Conservation (phyloP, 2,113 vertebrate genomes). For the Nesoenas mayeri region DNA sequence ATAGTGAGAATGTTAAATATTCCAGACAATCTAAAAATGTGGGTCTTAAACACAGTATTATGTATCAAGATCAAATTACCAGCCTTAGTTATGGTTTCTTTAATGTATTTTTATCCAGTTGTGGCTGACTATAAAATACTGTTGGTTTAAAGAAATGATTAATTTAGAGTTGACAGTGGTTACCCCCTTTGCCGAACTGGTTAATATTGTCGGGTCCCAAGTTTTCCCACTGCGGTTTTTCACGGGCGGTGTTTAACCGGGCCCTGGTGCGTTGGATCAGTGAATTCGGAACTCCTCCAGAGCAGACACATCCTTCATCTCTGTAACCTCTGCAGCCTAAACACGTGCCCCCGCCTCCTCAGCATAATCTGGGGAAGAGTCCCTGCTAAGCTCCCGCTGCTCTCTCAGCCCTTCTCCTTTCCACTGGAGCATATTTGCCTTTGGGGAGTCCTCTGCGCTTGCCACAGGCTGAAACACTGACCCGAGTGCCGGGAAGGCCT, state of each 20-base stretch:
- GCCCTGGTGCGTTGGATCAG: not conserved
- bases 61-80: conserved; percentile 9
- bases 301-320: not conserved
- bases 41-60: conserved; percentile 25
- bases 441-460: not conserved
- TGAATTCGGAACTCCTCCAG: not conserved
- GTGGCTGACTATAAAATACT: conserved; percentile 11
- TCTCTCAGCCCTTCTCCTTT: not conserved
- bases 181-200: not conserved
- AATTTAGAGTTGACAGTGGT: conserved; percentile 17
- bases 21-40: conserved; percentile 30
- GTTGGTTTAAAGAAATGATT: not conserved
- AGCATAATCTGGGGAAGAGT: not conserved
- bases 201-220: not conserved
- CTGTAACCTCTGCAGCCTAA: not conserved
- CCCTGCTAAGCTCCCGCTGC: not conserved
- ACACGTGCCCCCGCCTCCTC: not conserved
- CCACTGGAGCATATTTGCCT: not conserved
- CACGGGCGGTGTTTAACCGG: not conserved
- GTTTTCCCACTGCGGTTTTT: not conserved
- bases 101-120: conserved; percentile 28
- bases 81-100: conserved; percentile 2
- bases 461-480: not conserved
- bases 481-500: not conserved
- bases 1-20: not conserved